Evolutionary conservation across 2,797 vertebrate genomes (phyloP).

Genomic region (Chaetophractus vellerosus): DNA sequence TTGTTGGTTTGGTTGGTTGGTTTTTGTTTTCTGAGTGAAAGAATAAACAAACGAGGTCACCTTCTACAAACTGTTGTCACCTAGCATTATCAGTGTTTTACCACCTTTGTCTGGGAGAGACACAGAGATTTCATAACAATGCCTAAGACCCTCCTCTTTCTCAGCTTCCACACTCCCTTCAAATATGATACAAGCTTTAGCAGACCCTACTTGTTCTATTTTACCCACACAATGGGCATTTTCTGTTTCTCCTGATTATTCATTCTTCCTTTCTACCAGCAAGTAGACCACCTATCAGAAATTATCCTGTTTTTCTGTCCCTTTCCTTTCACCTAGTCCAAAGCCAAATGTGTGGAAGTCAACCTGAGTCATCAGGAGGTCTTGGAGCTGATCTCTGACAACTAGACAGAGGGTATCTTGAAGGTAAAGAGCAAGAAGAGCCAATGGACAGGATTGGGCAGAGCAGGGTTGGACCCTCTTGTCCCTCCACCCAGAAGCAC

Average conservation of each 20-base stretch:
- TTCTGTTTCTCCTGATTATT: background rate
- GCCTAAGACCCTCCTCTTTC: background rate
- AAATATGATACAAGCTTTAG: background rate
- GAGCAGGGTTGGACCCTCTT: background rate
- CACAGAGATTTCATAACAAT: background rate
- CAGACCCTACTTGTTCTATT: background rate
- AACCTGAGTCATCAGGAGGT: background rate
- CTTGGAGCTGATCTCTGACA: background rate
- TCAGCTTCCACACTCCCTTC: background rate
- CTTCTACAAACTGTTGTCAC: slow-evolving; percentile 51
- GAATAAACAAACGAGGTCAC: slow-evolving; percentile 17
- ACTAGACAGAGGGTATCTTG: background rate
- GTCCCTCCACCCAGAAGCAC: background rate
- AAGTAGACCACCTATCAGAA: background rate
- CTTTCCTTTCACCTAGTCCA: background rate
- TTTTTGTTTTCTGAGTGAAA: background rate
- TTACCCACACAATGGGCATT: background rate
- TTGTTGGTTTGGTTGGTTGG: background rate
- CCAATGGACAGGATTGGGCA: background rate
- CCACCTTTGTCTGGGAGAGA: background rate
- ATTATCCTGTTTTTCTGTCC: background rate
- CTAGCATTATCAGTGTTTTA: background rate
- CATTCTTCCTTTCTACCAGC: background rate
- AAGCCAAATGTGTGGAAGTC: background rate
- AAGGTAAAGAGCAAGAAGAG: background rate